Conservation (phyloP, 1,140 invertebrate species). For the Latrodectus geometricus region DNA sequence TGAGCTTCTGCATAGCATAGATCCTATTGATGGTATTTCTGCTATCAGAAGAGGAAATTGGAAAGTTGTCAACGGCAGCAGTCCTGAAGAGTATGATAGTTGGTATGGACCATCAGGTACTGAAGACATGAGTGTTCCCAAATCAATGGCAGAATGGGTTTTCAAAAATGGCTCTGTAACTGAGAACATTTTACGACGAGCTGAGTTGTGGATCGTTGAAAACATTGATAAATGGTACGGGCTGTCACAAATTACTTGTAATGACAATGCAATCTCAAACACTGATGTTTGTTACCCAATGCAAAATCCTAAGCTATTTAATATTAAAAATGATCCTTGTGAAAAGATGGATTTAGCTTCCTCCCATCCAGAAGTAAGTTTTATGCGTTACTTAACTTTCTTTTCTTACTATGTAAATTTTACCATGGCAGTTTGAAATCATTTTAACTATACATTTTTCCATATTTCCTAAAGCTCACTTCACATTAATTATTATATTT, state of each 20-base stretch:
- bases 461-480: too few relatives aligned
- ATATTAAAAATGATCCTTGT: conserved; percentile 12
- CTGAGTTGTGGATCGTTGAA: neutral
- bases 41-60: conserved; percentile 6
- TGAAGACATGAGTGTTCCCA: neutral
- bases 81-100: neutral
- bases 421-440: too few relatives aligned
- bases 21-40: neutral
- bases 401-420: too few relatives aligned
- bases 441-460: too few relatives aligned
- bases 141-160: neutral
- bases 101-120: conserved; percentile 2
- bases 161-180: neutral
- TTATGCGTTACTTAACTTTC: too few relatives aligned
- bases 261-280: neutral
- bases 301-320: neutral
- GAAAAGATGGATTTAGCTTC: conserved; percentile 4
- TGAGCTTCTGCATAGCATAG: neutral
- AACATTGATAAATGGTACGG: neutral
- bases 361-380: neutral
- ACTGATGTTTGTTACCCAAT: neutral
- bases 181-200: neutral
- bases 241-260: neutral
- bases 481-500: too few relatives aligned
- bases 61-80: neutral